Percentiles rank a stretch among this genome's conserved stretches.
phyloP scores from a whole-genome alignment of 2,888 invertebrate genomes.

The Plebejus anna region DNA sequence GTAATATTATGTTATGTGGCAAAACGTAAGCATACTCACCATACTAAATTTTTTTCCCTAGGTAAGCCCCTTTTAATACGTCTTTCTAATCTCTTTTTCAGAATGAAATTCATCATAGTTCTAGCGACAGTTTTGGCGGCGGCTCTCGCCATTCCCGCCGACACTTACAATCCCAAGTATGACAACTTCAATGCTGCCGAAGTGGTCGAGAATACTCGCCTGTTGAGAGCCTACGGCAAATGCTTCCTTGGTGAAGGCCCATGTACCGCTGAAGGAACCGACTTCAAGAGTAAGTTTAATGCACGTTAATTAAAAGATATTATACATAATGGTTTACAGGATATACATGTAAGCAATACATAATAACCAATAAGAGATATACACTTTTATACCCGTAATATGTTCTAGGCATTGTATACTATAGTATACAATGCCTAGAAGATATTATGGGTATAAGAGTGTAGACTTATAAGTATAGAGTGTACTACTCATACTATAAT shows the following conservation, averaged over 20 bases:
- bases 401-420: too few relatives aligned
- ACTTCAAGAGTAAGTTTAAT: conserved; percentile 83
- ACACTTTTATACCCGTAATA: too few relatives aligned
- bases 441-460: too few relatives aligned
- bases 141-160: conserved; percentile 59
- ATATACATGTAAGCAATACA: too few relatives aligned
- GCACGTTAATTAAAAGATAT: too few relatives aligned
- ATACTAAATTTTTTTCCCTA: too few relatives aligned
- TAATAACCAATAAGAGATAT: too few relatives aligned
- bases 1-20: background rate
- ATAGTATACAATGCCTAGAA: too few relatives aligned
- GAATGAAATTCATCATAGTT: conserved; percentile 41
- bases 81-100: conserved; percentile 30
- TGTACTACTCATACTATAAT: too few relatives aligned
- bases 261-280: conserved; percentile 85
- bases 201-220: conserved; percentile 81
- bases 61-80: conserved; percentile 32
- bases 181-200: conserved; percentile 84
- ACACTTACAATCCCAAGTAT: conserved; percentile 81
- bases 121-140: conserved; percentile 44
- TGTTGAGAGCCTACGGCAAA: conserved; percentile 83
- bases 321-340: too few relatives aligned
- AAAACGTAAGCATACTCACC: too few relatives aligned
- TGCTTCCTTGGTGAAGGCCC: conserved; percentile 83
- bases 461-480: too few relatives aligned